These are phyloP conservation scores for Malurus melanocephalus DNA, from an alignment of 2,113 vertebrate species.

Conservation along the genomic window DNA sequence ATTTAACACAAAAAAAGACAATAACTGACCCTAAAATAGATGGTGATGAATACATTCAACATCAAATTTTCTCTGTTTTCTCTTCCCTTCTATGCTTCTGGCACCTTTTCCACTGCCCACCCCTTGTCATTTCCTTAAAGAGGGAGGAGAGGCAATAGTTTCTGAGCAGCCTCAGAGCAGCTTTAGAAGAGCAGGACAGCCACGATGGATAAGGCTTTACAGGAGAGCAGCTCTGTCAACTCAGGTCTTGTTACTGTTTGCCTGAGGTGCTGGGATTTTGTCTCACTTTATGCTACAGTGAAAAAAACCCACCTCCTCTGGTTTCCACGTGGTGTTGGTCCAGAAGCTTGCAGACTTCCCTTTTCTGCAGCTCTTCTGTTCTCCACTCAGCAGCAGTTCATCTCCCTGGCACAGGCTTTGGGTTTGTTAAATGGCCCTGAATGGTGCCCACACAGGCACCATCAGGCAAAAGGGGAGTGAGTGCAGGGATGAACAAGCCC, in stretches of 20 bases:
- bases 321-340: background rate
- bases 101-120: background rate
- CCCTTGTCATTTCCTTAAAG: background rate
- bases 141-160: background rate
- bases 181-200: background rate
- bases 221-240: background rate
- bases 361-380: background rate
- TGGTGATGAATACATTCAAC: slow-evolving; percentile 1
- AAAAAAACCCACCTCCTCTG: background rate
- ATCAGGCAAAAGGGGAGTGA: background rate
- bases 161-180: background rate
- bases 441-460: background rate
- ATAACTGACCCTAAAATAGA: slow-evolving; percentile 37
- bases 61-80: slow-evolving; percentile 24
- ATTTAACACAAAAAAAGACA: background rate
- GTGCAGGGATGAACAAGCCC: background rate
- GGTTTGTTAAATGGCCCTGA: background rate
- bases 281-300: background rate
- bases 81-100: slow-evolving; percentile 12
- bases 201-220: background rate
- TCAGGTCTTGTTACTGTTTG: background rate
- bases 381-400: background rate
- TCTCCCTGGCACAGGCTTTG: background rate
- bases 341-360: background rate
- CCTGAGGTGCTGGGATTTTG: background rate